phyloP scores from a whole-genome alignment of 64 coral and sea anemone species.

The Actinia tenebrosa region DNA sequence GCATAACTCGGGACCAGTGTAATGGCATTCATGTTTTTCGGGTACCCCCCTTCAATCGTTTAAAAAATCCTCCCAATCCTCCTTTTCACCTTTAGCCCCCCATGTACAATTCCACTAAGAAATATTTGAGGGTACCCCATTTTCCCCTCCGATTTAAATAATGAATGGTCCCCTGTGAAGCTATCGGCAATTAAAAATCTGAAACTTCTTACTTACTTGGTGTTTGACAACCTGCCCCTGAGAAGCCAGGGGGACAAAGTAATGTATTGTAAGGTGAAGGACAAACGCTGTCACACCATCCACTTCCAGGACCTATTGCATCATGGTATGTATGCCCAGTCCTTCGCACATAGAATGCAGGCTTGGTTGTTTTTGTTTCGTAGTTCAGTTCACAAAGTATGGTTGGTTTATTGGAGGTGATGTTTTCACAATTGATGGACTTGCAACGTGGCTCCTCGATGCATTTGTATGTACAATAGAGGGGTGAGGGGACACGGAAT shows the following conservation, averaged over 20 bases:
- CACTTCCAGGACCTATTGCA: background rate
- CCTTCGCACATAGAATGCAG: slow-evolving; percentile 2
- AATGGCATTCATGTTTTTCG: too few species aligned
- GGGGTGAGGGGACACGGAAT: background rate
- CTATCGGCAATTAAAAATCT: too few species aligned
- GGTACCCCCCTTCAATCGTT: too few species aligned
- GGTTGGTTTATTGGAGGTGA: background rate
- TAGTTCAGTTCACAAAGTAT: background rate
- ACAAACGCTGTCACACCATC: background rate
- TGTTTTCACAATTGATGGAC: background rate
- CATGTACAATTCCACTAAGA: too few species aligned
- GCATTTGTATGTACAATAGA: background rate
- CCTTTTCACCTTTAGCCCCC: too few species aligned
- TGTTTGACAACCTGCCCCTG: background rate
- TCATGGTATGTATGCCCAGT: slow-evolving; percentile 12
- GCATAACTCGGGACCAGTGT: too few species aligned
- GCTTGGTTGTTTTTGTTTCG: slow-evolving; percentile 2
- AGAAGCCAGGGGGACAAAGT: background rate
- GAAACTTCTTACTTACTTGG: background rate
- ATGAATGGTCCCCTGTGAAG: too few species aligned
- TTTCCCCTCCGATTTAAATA: too few species aligned
- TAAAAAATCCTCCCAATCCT: too few species aligned
- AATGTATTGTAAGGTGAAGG: background rate
- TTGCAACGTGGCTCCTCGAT: background rate
- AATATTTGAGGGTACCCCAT: too few species aligned